Evolutionary conservation across 1,140 invertebrate genomes (phyloP).

Genomic region (Heliconius hewitsoni): DNA sequence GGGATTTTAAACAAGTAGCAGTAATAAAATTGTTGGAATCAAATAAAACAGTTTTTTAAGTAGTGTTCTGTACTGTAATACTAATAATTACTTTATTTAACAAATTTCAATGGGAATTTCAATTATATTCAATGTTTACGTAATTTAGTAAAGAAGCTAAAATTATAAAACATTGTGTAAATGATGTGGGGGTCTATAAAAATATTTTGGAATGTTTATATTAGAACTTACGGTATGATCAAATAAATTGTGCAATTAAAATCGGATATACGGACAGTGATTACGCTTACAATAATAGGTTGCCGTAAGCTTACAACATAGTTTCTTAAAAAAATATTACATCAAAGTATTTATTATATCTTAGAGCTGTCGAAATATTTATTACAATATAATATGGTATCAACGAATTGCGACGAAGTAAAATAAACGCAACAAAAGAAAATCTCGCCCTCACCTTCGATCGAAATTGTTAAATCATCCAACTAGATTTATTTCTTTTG

Average conservation of each 20-base stretch:
- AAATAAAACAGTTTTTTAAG: too few relatives aligned
- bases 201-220: background rate
- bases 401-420: conserved; percentile 43
- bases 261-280: background rate
- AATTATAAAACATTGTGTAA: background rate
- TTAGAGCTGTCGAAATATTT: background rate
- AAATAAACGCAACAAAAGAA: conserved; percentile 63
- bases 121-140: conserved; percentile 1
- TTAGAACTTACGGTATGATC: background rate
- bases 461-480: conserved; percentile 69
- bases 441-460: conserved; percentile 60
- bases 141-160: background rate
- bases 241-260: background rate
- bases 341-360: background rate
- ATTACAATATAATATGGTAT: conserved; percentile 17
- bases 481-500: conserved; percentile 47
- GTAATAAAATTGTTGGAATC: too few relatives aligned
- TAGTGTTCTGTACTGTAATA: too few relatives aligned
- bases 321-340: background rate
- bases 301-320: background rate
- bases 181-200: background rate
- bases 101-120: background rate
- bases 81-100: too few relatives aligned
- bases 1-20: background rate
- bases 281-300: background rate